Conservation (phyloP, 2,113 vertebrate genomes). For the Hypocryptadius cinnamomeus region DNA sequence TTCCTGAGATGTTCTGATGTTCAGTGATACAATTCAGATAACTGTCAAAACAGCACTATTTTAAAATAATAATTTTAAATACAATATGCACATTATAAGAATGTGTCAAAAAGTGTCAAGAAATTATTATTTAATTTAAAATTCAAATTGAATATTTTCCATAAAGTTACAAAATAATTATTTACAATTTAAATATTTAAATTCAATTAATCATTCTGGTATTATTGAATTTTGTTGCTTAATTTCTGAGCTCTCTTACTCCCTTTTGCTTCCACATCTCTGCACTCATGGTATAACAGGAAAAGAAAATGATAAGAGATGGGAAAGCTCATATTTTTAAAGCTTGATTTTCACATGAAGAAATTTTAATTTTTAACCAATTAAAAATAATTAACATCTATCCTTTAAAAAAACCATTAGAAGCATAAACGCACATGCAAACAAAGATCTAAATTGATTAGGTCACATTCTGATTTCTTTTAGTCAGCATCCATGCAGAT, state of each 20-base stretch:
- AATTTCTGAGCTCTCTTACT: background rate
- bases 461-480: background rate
- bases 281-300: background rate
- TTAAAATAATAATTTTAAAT: background rate
- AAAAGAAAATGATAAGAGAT: background rate
- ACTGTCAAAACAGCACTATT: background rate
- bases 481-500: background rate
- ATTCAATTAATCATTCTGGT: background rate
- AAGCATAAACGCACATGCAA: background rate
- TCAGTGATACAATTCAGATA: background rate
- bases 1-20: background rate
- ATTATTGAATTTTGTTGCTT: background rate
- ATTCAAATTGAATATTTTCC: background rate
- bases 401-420: background rate
- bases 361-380: background rate
- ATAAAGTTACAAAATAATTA: background rate
- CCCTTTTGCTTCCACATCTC: background rate
- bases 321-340: background rate
- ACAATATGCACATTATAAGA: background rate
- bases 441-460: background rate
- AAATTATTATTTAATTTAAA: background rate
- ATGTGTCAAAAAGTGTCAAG: background rate
- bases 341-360: background rate
- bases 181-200: background rate
- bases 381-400: background rate